Evolutionary conservation across 2,888 invertebrate genomes (phyloP).

Genomic region (Vesta saturnalis): DNA sequence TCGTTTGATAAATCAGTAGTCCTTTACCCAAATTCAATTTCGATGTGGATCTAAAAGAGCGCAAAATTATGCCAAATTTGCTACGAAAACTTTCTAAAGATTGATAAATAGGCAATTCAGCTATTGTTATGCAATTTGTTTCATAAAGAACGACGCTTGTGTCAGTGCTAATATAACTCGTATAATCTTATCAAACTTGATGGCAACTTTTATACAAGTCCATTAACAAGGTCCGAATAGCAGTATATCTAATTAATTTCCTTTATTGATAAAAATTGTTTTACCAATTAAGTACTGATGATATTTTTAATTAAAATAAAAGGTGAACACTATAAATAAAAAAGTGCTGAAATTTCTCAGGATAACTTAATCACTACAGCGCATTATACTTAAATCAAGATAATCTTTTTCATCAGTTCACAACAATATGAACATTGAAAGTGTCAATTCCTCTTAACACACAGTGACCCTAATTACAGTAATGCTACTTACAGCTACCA

Average conservation of each 20-base stretch:
- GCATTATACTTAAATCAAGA: slow-evolving; percentile 14
- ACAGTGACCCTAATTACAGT: slow-evolving; percentile 29
- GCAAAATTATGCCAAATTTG: background rate
- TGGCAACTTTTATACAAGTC: too few species aligned
- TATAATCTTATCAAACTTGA: too few species aligned
- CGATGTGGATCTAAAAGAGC: background rate
- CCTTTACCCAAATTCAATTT: too few species aligned
- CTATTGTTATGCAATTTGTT: too few species aligned
- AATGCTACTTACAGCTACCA: slow-evolving; percentile 13
- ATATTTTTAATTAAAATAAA: slow-evolving; percentile 18
- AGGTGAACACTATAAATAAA: slow-evolving; percentile 9
- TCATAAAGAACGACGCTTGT: too few species aligned
- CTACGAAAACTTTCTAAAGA: slow-evolving; percentile 4
- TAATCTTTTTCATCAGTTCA: slow-evolving; percentile 16
- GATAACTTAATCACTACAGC: slow-evolving; percentile 24
- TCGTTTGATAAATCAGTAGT: background rate
- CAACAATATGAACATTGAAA: too few species aligned
- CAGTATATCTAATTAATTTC: too few species aligned
- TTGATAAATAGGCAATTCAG: too few species aligned
- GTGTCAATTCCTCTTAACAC: slow-evolving; percentile 25
- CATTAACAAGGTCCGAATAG: too few species aligned
- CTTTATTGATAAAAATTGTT: too few species aligned
- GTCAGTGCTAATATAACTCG: too few species aligned
- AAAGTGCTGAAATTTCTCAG: slow-evolving; percentile 1
- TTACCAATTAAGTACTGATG: too few species aligned